Base-by-base conservation (phyloP, 1,140 invertebrate genomes). In the Trialeurodes vaporariorum region DNA sequence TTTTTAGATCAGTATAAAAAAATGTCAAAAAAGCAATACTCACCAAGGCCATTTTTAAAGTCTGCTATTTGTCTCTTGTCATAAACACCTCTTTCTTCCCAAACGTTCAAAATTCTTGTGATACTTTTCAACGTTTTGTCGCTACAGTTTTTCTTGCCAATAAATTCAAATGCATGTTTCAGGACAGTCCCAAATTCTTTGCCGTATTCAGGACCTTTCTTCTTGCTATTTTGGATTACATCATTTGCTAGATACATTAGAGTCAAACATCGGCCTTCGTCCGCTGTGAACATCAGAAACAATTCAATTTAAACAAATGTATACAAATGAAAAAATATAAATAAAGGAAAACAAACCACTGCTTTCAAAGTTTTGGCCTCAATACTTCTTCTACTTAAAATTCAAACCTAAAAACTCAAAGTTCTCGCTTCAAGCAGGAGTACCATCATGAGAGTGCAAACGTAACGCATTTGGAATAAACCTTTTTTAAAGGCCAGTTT, bases 181-280 rank as follows among this genome's bases (percentile, higher is more conserved):
- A 96, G 77, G 17, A 89, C 83, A 66, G 82, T 82, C 11, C 84
- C 87, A 80, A 92, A 95, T 74, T 92, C 91, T 78, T 89, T 90
- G 13, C 91, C 89, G 82, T 94, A 98, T 79, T 98, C 95, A 5
- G 94, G 93, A 0, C 94, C 95, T 79, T 98, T 98, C 75, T 97
- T 98, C 75, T 93, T 94, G 76, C 94, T 94, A 75, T 98, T 98
- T 78, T 98, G 96, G 70, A 98, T 96, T 25, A 98, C 94, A 85
- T 99, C 97, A 84, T 99, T 99, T 2, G 96, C 96, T 69, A 98
- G 81, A 78, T 98, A 98, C 85, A 98, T 91, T 73, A 96, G 93
- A 25, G 92, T 96, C 61, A 99, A 78, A 75, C 96, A 94, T 72
- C 90, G 87, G 66, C 83, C 84, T 70, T 93, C 87, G 77, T 93